Conservation (phyloP, 2,888 invertebrate genomes). For the Sclerodermus sp. region DNA sequence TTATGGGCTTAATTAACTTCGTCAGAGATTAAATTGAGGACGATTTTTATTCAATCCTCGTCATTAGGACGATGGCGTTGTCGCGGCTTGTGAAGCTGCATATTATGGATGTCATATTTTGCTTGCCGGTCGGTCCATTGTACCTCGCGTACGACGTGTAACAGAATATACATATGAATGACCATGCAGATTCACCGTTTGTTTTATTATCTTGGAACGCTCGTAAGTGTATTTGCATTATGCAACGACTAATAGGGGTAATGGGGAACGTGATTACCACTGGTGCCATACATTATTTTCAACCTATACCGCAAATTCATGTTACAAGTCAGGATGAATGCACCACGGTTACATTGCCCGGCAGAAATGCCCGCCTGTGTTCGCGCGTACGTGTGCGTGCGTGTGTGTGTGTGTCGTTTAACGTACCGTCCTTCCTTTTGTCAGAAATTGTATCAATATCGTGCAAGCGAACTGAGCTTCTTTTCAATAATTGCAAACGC, state of each 20-base stretch:
- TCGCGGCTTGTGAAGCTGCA: neutral
- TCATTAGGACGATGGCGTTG: slow-evolving; percentile 11
- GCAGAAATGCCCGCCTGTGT: neutral
- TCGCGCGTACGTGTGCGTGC: no score
- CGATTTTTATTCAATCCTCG: slow-evolving; percentile 20
- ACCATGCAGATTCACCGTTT: slow-evolving; percentile 33
- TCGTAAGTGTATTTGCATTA: slow-evolving; percentile 37
- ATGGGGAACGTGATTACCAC: slow-evolving; percentile 41
- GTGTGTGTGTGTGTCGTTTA: no score
- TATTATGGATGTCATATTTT: slow-evolving; percentile 12
- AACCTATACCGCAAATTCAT: slow-evolving; percentile 3
- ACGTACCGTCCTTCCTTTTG: no score
- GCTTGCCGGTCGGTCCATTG: slow-evolving; percentile 16
- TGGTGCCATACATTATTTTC: slow-evolving; percentile 32
- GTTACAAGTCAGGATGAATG: slow-evolving; percentile 10
- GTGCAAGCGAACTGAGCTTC: no score
- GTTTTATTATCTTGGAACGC: slow-evolving; percentile 40
- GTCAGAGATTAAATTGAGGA: no score
- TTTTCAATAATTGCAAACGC: no score
- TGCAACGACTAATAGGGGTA: slow-evolving; percentile 42
- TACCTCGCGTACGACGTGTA: slow-evolving; percentile 8
- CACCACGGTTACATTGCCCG: slow-evolving; percentile 2
- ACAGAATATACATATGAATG: slow-evolving; percentile 33
- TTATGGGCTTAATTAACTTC: slow-evolving; percentile 39
- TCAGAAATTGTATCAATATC: no score